Conservation (phyloP, 1,140 invertebrate species). For the Drosophila bipectinata region DNA sequence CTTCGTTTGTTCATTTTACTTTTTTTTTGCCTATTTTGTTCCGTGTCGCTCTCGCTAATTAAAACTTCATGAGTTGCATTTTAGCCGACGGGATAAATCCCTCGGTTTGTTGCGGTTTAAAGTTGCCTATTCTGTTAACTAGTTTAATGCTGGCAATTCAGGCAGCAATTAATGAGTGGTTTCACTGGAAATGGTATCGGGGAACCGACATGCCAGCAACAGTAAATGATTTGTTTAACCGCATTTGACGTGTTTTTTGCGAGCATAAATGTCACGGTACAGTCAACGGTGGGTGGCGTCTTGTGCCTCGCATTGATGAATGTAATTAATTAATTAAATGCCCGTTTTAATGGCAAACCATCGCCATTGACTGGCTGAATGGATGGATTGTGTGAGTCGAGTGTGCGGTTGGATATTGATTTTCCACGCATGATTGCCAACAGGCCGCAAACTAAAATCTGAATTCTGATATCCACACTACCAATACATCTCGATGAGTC, state of each 20-base stretch:
- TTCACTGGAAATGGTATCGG: background rate
- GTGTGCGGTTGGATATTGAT: slow-evolving; percentile 50
- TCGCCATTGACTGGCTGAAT: slow-evolving; percentile 5
- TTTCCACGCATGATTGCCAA: slow-evolving; percentile 41
- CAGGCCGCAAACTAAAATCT: slow-evolving; percentile 27
- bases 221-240: slow-evolving; percentile 65
- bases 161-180: slow-evolving; percentile 9
- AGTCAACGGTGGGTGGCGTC: background rate
- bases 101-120: slow-evolving; percentile 47
- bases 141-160: slow-evolving; percentile 35
- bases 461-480: slow-evolving; percentile 18
- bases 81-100: slow-evolving; percentile 25
- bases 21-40: slow-evolving; percentile 20
- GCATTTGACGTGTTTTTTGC: slow-evolving; percentile 46
- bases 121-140: slow-evolving; percentile 23
- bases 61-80: slow-evolving; percentile 66
- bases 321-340: slow-evolving; percentile 68
- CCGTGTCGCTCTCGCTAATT: slow-evolving; percentile 51
- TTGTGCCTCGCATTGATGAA: slow-evolving; percentile 48
- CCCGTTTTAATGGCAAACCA: slow-evolving; percentile 42
- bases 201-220: slow-evolving; percentile 14
- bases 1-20: slow-evolving; percentile 10
- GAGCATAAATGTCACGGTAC: slow-evolving; percentile 36
- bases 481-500: background rate
- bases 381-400: slow-evolving; percentile 10